Evolutionary conservation across 2,888 invertebrate genomes (phyloP).

Genomic region (Linyphia triangularis): DNA sequence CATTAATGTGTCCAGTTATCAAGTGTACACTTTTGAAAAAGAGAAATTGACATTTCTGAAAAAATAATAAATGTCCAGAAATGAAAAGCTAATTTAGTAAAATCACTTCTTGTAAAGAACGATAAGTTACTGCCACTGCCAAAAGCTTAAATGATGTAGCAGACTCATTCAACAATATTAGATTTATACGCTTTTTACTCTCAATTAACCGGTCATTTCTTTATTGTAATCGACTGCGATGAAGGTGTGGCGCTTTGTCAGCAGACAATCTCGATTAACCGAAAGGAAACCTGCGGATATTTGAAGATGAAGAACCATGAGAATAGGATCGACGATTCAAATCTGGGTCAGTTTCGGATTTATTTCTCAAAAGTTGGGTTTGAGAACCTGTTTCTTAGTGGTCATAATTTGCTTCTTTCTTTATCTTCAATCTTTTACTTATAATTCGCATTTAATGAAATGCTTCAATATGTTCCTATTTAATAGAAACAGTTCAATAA

Average conservation of each 20-base stretch:
- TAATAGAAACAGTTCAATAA: no score
- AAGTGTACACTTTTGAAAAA: no score
- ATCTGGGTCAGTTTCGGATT: constrained; percentile 47
- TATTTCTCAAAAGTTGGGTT: constrained; percentile 6
- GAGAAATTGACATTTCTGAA: no score
- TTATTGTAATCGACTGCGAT: constrained; percentile 31
- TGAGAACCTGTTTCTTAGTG: constrained; percentile 6
- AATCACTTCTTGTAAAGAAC: neutral
- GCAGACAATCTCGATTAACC: constrained; percentile 14
- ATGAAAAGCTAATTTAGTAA: no score
- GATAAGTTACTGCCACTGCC: neutral
- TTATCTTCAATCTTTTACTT: neutral
- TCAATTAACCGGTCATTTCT: constrained; percentile 33
- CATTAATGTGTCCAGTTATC: no score
- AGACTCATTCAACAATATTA: neutral
- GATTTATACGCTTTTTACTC: neutral
- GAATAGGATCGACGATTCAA: constrained; percentile 35
- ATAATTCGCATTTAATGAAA: neutral
- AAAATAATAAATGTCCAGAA: no score
- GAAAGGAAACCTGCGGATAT: constrained; percentile 4
- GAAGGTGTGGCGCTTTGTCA: constrained; percentile 43
- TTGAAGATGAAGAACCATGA: constrained; percentile 7
- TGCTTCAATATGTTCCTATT: neutral
- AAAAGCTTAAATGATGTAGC: neutral
- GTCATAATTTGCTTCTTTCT: neutral